These are phyloP conservation scores for Drosophila varians DNA, from an alignment of 1,140 invertebrate species.

Conservation along the genomic window DNA sequence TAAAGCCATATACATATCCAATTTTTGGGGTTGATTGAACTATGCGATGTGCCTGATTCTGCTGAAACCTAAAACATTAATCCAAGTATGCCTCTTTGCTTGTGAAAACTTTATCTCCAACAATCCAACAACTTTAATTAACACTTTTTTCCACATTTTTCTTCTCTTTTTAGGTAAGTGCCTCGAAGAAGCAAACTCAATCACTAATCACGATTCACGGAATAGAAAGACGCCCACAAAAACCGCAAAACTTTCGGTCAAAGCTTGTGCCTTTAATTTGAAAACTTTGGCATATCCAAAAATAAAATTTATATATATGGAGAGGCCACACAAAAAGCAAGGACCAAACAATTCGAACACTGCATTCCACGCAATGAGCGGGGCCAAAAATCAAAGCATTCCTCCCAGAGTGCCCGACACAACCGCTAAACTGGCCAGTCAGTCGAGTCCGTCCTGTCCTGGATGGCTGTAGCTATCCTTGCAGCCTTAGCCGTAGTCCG, in stretches of 20 bases:
- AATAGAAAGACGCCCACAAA: constrained; percentile 16
- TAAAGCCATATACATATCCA: background rate
- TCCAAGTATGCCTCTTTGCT: background rate
- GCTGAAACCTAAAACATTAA: background rate
- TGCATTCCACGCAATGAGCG: constrained; percentile 67
- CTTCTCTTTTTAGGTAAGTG: constrained; percentile 64
- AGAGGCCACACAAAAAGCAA: constrained; percentile 32
- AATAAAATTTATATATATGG: constrained; percentile 31
- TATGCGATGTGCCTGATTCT: background rate
- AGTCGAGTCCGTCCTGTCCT: background rate
- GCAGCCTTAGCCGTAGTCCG: constrained; percentile 7
- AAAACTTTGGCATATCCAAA: constrained; percentile 61
- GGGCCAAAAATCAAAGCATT: constrained; percentile 72
- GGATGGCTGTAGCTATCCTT: no score
- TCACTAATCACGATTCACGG: constrained; percentile 50
- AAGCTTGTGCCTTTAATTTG: constrained; percentile 63
- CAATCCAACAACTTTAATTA: constrained; percentile 13
- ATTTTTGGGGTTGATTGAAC: background rate
- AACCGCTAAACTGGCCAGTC: constrained; percentile 67
- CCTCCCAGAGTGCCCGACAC: constrained; percentile 57
- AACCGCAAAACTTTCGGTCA: constrained; percentile 43
- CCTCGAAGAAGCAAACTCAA: constrained; percentile 26
- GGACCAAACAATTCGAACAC: constrained; percentile 70
- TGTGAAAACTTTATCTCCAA: background rate
- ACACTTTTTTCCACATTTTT: constrained; percentile 4